A percentile compares a stretch with the other conserved stretches of the same genome.
phyloP scores from a whole-genome alignment of 2,888 invertebrate genomes.

The Oscheius sp. region DNA sequence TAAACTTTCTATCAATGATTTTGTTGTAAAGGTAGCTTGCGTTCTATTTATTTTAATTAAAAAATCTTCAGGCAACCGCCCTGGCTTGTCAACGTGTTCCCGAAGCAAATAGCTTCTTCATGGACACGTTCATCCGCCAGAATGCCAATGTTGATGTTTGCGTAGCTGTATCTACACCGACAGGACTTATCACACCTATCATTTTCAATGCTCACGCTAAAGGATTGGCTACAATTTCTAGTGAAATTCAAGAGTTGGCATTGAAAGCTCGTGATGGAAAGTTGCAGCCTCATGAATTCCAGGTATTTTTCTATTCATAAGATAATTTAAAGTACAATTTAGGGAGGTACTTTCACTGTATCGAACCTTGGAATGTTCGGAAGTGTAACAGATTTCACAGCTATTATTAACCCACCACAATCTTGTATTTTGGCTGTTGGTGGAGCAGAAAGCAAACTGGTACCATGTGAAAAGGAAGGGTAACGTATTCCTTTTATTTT shows the following conservation, averaged over 20 bases:
- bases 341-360: conserved; percentile 78
- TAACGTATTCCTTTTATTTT: conserved; percentile 37
- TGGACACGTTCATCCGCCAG: conserved; percentile 82
- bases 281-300: conserved; percentile 80
- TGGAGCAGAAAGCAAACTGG: conserved; percentile 70
- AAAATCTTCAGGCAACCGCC: conserved; percentile 76
- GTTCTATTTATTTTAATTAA: neutral
- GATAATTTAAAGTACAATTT: conserved; percentile 54
- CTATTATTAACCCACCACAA: conserved; percentile 83
- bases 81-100: conserved; percentile 76
- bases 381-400: conserved; percentile 79
- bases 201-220: conserved; percentile 79
- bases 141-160: conserved; percentile 85
- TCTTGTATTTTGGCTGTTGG: conserved; percentile 81
- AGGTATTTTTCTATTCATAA: conserved; percentile 41
- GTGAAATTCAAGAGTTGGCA: conserved; percentile 65
- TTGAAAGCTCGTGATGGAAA: conserved; percentile 76
- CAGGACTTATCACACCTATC: conserved; percentile 96
- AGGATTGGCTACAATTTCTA: conserved; percentile 69
- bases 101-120: conserved; percentile 92
- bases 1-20: conserved; percentile 81
- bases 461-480: conserved; percentile 66
- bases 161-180: conserved; percentile 94
- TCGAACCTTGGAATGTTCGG: conserved; percentile 81
- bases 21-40: conserved; percentile 79